phyloP scores from a whole-genome alignment of 2,888 invertebrate species.

The Cataglyphis rosenhaueri region DNA sequence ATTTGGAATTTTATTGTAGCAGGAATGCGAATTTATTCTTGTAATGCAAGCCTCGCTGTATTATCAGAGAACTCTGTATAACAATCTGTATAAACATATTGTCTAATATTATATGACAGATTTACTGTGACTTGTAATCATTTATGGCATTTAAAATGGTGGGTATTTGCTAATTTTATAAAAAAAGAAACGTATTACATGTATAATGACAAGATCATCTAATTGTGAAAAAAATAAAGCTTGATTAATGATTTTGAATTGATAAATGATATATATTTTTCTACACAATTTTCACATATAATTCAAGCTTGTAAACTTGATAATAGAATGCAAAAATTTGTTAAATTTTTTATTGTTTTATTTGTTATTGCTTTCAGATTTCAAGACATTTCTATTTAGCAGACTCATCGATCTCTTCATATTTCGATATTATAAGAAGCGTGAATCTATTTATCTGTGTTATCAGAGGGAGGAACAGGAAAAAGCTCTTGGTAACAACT shows the following conservation, averaged over 20 bases:
- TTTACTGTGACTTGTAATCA: neutral
- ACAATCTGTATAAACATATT: neutral
- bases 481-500: slow-evolving; percentile 40
- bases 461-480: neutral
- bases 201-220: neutral
- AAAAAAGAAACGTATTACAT: neutral
- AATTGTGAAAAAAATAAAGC: neutral
- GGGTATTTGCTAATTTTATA: neutral
- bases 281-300: neutral
- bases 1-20: slow-evolving; percentile 30
- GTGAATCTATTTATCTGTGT: neutral
- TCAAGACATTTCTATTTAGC: neutral
- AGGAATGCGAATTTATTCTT: slow-evolving; percentile 34
- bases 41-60: neutral
- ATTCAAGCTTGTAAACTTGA: neutral
- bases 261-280: neutral
- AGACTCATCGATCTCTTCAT: neutral
- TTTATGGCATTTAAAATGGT: neutral
- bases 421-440: neutral
- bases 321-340: neutral
- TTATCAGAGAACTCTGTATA: slow-evolving; percentile 5
- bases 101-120: neutral
- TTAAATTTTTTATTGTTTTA: neutral
- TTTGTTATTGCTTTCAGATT: neutral
- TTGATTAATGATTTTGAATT: neutral